phyloP scores from a whole-genome alignment of 2,888 invertebrate species.

The Tetheella fluctuosa region DNA sequence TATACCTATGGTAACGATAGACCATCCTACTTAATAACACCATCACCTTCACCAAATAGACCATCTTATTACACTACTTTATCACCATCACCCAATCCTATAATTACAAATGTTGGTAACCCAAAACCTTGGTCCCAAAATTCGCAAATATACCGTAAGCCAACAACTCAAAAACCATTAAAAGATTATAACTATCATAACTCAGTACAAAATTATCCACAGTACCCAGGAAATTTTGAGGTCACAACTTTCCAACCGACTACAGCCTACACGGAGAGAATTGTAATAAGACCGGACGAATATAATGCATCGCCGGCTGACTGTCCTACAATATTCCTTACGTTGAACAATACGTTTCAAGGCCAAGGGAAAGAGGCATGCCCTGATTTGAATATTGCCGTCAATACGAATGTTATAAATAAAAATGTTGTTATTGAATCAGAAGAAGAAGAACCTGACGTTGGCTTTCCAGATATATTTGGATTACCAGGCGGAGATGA shows the following conservation, averaged over 20 bases:
- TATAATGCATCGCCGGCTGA: slow-evolving; percentile 72
- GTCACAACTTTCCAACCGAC: slow-evolving; percentile 73
- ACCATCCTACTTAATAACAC: background rate
- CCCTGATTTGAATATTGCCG: slow-evolving; percentile 87
- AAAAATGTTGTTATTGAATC: slow-evolving; percentile 80
- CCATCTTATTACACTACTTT: slow-evolving; percentile 66
- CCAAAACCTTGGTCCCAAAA: slow-evolving; percentile 62
- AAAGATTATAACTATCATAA: slow-evolving; percentile 64
- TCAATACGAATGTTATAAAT: slow-evolving; percentile 87
- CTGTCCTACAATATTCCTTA: slow-evolving; percentile 84
- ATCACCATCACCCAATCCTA: slow-evolving; percentile 49
- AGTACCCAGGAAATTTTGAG: slow-evolving; percentile 60
- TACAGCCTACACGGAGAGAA: slow-evolving; percentile 71
- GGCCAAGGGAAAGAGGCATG: slow-evolving; percentile 86
- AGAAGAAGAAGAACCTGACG: slow-evolving; percentile 66
- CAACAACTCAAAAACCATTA: slow-evolving; percentile 61
- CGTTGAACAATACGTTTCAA: slow-evolving; percentile 80
- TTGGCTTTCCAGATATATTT: slow-evolving; percentile 63
- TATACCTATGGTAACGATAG: background rate
- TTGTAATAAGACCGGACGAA: slow-evolving; percentile 77
- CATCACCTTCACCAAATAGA: slow-evolving; percentile 38
- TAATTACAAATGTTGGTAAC: slow-evolving; percentile 76
- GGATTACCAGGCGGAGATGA: slow-evolving; percentile 66
- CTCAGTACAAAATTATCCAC: slow-evolving; percentile 47
- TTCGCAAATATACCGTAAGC: slow-evolving; percentile 40